phyloP scores from a whole-genome alignment of 2,797 vertebrate species.

The Graptemys geographica region DNA sequence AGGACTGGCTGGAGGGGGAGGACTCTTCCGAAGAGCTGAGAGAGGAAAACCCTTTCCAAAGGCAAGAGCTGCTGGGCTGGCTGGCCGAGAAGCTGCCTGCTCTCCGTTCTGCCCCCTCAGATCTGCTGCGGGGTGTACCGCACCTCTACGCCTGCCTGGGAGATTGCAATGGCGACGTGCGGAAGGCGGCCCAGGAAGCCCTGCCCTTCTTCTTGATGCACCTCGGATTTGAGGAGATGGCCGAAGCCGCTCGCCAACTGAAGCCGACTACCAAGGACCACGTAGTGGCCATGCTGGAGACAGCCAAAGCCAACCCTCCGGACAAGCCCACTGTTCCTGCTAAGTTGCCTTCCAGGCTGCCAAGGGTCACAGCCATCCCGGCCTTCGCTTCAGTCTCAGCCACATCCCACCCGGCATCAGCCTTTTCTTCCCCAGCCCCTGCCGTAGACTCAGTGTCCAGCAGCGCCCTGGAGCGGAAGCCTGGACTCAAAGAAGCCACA shows the following conservation, averaged over 20 bases:
- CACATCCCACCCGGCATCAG: constrained; percentile 54
- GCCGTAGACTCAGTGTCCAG: constrained; percentile 77
- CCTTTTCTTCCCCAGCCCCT: constrained; percentile 32
- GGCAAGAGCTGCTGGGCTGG: constrained; percentile 91
- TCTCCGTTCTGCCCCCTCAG: constrained; percentile 82
- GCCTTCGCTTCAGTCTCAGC: neutral
- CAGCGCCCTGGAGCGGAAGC: constrained; percentile 76
- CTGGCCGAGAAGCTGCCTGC: constrained; percentile 89
- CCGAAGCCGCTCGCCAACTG: constrained; percentile 87
- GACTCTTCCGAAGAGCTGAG: constrained; percentile 89
- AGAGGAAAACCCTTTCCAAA: constrained; percentile 88
- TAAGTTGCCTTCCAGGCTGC: constrained; percentile 75
- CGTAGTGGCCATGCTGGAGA: constrained; percentile 87
- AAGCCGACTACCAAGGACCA: constrained; percentile 92
- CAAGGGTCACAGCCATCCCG: constrained; percentile 47
- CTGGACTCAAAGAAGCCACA: constrained; percentile 84
- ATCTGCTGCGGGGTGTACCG: constrained; percentile 87
- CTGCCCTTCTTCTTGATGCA: constrained; percentile 94
- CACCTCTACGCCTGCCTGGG: constrained; percentile 89
- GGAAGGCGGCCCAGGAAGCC: constrained; percentile 90
- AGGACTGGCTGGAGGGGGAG: constrained; percentile 92
- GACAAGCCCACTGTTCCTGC: constrained; percentile 83
- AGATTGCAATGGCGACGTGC: constrained; percentile 89
- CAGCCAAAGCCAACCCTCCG: constrained; percentile 85
- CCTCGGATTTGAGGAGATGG: constrained; percentile 91